phyloP scores from a whole-genome alignment of 2,113 vertebrate genomes.

The Catharus fuscescens region DNA sequence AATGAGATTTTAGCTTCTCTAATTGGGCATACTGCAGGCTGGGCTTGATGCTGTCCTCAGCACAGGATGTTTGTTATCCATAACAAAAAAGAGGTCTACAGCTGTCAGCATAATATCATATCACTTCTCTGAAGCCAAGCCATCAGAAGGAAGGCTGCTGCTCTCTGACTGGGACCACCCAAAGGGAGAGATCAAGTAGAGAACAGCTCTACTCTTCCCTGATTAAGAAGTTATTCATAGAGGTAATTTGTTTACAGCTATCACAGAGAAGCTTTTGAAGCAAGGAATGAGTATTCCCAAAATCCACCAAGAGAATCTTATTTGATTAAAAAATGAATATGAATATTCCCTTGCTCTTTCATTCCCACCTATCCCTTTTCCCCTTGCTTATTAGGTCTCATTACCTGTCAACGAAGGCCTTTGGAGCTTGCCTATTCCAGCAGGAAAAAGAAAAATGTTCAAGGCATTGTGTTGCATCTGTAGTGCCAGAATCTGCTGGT shows the following conservation, averaged over 20 bases:
- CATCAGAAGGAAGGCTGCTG: slow-evolving; percentile 66
- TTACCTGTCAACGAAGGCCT: slow-evolving; percentile 75
- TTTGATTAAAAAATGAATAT: slow-evolving; percentile 82
- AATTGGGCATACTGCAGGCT: slow-evolving; percentile 85
- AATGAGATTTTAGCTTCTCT: slow-evolving; percentile 88
- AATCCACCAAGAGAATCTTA: slow-evolving; percentile 74
- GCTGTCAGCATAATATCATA: slow-evolving; percentile 79
- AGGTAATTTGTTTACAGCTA: slow-evolving; percentile 83
- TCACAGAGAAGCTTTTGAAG: slow-evolving; percentile 74
- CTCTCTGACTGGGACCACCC: slow-evolving; percentile 80
- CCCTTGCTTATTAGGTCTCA: slow-evolving; percentile 73
- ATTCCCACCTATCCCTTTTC: slow-evolving; percentile 16
- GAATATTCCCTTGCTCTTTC: slow-evolving; percentile 67
- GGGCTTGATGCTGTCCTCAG: slow-evolving; percentile 79
- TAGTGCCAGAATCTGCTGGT: slow-evolving; percentile 61
- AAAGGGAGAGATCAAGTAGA: slow-evolving; percentile 80
- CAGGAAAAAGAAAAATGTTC: slow-evolving; percentile 64
- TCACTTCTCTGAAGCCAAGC: slow-evolving; percentile 76
- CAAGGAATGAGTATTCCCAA: slow-evolving; percentile 74
- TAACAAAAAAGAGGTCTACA: slow-evolving; percentile 85
- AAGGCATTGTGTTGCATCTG: slow-evolving; percentile 12
- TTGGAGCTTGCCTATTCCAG: slow-evolving; percentile 56
- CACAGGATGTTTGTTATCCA: slow-evolving; percentile 83
- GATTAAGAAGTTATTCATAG: slow-evolving; percentile 80
- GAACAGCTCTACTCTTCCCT: slow-evolving; percentile 72